These are phyloP conservation scores for Antechinus flavipes DNA, from an alignment of 2,113 vertebrate genomes.

Conservation along the genomic window DNA sequence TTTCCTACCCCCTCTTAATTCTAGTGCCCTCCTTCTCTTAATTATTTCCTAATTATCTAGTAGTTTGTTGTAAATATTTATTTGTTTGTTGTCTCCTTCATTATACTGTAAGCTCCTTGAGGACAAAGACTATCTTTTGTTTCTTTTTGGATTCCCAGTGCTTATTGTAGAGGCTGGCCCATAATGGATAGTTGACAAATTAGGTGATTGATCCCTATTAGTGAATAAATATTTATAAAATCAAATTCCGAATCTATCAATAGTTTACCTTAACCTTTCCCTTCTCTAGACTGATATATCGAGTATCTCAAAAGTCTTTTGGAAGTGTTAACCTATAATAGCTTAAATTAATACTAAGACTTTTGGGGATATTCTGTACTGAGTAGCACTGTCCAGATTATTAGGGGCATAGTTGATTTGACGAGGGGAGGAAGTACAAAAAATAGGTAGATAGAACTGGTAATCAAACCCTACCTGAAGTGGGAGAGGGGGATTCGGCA, in stretches of 20 bases:
- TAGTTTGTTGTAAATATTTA: neutral
- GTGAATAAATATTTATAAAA: neutral
- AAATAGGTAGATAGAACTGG: neutral
- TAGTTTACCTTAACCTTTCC: neutral
- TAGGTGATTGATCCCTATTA: neutral
- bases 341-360: neutral
- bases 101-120: neutral
- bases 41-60: neutral
- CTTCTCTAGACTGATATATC: neutral
- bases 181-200: neutral
- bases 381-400: neutral
- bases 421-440: neutral
- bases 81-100: neutral
- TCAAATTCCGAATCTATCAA: neutral
- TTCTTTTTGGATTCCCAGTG: neutral
- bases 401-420: neutral
- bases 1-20: neutral
- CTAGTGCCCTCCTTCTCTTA: neutral
- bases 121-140: neutral
- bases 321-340: neutral
- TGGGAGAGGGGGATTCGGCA: conserved; percentile 72
- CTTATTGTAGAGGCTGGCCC: neutral
- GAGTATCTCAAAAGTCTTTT: neutral
- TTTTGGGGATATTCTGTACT: neutral
- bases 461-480: conserved; percentile 69